phyloP scores from a whole-genome alignment of 1,140 invertebrate genomes.

The Centruroides vittatus region DNA sequence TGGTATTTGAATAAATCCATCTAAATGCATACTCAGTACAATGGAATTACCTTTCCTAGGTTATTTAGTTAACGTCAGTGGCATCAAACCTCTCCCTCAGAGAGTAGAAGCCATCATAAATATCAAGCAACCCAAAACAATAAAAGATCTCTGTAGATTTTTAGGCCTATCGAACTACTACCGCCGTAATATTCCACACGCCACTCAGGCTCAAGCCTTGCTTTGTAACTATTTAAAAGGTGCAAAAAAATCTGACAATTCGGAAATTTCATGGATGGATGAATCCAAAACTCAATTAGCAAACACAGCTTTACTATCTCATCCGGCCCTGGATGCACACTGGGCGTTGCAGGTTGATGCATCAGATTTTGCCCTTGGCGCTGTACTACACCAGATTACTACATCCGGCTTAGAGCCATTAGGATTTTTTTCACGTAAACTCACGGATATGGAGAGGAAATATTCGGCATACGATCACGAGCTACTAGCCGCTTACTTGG shows the following conservation, averaged over 20 bases:
- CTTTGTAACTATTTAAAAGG: constrained; percentile 17
- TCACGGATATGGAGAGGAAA: constrained; percentile 12
- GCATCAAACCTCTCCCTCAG: constrained; percentile 4
- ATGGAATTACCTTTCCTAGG: constrained; percentile 2
- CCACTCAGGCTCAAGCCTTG: constrained; percentile 11
- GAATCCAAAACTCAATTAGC: constrained; percentile 24
- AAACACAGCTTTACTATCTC: not conserved
- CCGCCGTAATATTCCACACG: constrained; percentile 20
- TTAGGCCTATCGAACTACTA: constrained; percentile 31
- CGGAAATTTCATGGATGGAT: constrained; percentile 1
- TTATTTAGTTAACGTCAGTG: constrained; percentile 10
- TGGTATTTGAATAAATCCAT: not conserved
- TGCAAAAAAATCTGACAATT: not conserved
- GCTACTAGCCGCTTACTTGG: constrained; percentile 18
- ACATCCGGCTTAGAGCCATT: constrained; percentile 7
- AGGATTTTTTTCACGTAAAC: constrained; percentile 12
- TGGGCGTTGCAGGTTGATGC: constrained; percentile 13
- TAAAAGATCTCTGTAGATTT: constrained; percentile 25
- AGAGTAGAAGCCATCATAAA: constrained; percentile 4
- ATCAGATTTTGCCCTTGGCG: constrained; percentile 8
- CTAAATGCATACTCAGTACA: constrained; percentile 6
- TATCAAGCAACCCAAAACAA: constrained; percentile 21
- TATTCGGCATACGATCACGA: constrained; percentile 21
- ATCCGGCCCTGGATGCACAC: constrained; percentile 6
- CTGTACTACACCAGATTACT: constrained; percentile 7